These are phyloP conservation scores for Sula dactylatra DNA, from an alignment of 2,113 vertebrate species.

Conservation along the genomic window DNA sequence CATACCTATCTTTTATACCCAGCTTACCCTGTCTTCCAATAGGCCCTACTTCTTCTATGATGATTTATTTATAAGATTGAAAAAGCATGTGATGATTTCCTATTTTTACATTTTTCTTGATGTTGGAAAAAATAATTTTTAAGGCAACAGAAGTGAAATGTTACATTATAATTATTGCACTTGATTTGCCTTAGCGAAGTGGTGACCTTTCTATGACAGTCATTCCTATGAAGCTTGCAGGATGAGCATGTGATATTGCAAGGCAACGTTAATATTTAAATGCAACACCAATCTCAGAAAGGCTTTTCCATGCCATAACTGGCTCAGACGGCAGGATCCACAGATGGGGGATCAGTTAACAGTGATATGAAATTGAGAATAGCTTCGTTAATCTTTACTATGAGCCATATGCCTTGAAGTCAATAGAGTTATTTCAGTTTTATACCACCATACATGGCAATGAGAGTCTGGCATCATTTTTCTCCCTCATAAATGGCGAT, in stretches of 20 bases:
- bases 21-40: neutral
- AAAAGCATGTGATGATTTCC: neutral
- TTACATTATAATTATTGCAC: neutral
- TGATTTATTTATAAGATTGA: neutral
- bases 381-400: constrained; percentile 59
- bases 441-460: neutral
- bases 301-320: constrained; percentile 19
- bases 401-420: constrained; percentile 54
- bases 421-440: constrained; percentile 49
- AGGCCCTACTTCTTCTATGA: neutral
- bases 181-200: neutral
- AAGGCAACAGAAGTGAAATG: neutral
- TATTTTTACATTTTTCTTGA: neutral
- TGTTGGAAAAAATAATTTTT: neutral
- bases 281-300: constrained; percentile 8
- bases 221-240: neutral
- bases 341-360: constrained; percentile 48
- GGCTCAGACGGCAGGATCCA: constrained; percentile 27
- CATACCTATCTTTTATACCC: neutral
- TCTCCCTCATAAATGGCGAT: neutral
- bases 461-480: neutral
- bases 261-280: constrained; percentile 17
- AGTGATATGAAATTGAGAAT: constrained; percentile 38
- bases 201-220: neutral
- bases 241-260: neutral